phyloP scores from a whole-genome alignment of 2,888 invertebrate species.

The Eretmocerus hayati region DNA sequence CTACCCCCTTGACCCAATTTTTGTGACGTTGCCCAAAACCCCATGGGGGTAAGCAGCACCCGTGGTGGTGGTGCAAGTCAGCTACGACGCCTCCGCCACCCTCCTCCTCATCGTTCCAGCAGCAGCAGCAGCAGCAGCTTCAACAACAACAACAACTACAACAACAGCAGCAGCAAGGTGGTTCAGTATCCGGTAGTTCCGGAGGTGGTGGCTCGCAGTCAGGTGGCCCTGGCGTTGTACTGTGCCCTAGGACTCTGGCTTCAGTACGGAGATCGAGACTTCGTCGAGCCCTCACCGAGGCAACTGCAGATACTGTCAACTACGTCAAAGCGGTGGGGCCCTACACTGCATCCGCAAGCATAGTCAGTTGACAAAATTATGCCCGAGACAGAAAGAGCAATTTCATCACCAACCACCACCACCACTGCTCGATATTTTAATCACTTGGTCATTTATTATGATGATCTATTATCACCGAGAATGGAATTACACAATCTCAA shows the following conservation, averaged over 20 bases:
- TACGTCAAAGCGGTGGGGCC: conserved; percentile 84
- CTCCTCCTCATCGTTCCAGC: conserved; percentile 11
- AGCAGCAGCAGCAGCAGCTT: too few relatives aligned
- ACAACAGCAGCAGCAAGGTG: conserved; percentile 8
- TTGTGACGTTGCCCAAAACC: too few relatives aligned
- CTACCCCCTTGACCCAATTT: too few relatives aligned
- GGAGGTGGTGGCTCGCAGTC: conserved; percentile 37
- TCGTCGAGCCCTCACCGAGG: conserved; percentile 84
- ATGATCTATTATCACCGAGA: too few relatives aligned
- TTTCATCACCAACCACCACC: too few relatives aligned
- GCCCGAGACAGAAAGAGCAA: too few relatives aligned
- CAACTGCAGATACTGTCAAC: conserved; percentile 79
- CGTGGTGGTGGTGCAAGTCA: conserved; percentile 45
- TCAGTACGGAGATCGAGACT: conserved; percentile 79
- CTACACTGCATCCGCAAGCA: too few relatives aligned
- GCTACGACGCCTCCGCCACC: conserved; percentile 28
- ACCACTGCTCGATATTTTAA: too few relatives aligned
- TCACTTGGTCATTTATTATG: too few relatives aligned
- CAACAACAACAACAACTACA: too few relatives aligned
- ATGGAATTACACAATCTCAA: too few relatives aligned
- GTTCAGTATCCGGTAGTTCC: conserved; percentile 34
- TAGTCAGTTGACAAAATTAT: too few relatives aligned
- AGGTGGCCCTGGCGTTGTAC: conserved; percentile 81
- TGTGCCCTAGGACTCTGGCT: conserved; percentile 85
- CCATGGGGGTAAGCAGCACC: conserved; percentile 39